Evolutionary conservation across 2,113 vertebrate species (phyloP).

Genomic region (Climacteris rufus): DNA sequence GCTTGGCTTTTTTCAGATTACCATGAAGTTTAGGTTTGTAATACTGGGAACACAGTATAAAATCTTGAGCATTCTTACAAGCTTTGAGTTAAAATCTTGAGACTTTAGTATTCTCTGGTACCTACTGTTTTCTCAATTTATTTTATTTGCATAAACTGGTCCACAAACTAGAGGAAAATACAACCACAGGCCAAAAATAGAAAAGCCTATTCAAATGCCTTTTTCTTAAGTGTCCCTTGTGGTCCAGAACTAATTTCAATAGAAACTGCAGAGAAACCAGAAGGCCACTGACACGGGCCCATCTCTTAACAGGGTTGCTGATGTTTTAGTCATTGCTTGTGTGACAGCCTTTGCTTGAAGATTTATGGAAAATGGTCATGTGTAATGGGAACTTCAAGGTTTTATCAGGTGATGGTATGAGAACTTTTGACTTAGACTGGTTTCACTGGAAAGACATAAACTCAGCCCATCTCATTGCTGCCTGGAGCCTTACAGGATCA

Average conservation of each 20-base stretch:
- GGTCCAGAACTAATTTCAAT: neutral
- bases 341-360: neutral
- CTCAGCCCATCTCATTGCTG: neutral
- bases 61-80: neutral
- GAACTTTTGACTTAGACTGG: neutral
- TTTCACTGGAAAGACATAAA: neutral
- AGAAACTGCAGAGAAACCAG: neutral
- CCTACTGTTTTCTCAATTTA: neutral
- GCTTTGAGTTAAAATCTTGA: no score
- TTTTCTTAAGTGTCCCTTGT: neutral
- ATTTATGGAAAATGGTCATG: neutral
- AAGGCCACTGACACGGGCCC: neutral
- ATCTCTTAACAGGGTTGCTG: neutral
- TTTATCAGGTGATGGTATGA: neutral
- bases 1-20: neutral
- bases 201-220: neutral
- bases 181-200: neutral
- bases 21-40: neutral
- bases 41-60: neutral
- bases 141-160: neutral
- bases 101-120: neutral
- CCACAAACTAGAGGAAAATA: neutral
- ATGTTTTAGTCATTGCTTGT: neutral
- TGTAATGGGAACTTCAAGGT: neutral
- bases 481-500: neutral